phyloP scores from a whole-genome alignment of 2,113 vertebrate species.

The Muntiacus muntjak region DNA sequence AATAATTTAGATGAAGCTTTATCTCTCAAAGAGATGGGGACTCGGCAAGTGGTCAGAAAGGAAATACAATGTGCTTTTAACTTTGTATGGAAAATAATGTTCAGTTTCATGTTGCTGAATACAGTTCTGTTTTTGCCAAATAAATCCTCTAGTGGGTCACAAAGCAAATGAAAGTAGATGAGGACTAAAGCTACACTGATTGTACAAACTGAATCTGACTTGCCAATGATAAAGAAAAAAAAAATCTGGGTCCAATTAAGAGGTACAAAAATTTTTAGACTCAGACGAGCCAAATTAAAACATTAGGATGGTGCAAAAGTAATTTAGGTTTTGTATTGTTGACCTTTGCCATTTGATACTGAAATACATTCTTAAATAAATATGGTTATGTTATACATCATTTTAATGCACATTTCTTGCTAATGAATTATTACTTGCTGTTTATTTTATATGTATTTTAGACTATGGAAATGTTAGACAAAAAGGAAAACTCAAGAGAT shows the following conservation, averaged over 20 bases:
- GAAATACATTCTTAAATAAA: not conserved
- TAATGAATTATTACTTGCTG: not conserved
- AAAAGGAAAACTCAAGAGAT: not conserved
- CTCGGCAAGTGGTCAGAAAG: not conserved
- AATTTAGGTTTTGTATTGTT: not conserved
- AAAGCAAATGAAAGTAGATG: not conserved
- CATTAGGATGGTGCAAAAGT: not conserved
- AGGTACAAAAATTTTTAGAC: not conserved
- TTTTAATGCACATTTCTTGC: not conserved
- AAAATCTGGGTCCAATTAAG: not conserved
- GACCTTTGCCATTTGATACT: not conserved
- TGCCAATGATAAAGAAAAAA: not conserved
- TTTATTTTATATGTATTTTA: not conserved
- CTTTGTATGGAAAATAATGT: not conserved
- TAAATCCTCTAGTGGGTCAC: not conserved
- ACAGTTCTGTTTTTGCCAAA: not conserved
- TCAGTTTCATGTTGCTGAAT: not conserved
- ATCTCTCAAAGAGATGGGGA: not conserved
- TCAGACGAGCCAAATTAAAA: not conserved
- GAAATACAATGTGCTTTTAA: not conserved
- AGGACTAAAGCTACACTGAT: not conserved
- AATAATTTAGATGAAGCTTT: not conserved
- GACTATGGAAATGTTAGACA: not conserved
- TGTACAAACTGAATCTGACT: not conserved
- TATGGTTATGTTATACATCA: not conserved